Conservation (phyloP, 2,113 vertebrate genomes). For the Irena cyanogastra region DNA sequence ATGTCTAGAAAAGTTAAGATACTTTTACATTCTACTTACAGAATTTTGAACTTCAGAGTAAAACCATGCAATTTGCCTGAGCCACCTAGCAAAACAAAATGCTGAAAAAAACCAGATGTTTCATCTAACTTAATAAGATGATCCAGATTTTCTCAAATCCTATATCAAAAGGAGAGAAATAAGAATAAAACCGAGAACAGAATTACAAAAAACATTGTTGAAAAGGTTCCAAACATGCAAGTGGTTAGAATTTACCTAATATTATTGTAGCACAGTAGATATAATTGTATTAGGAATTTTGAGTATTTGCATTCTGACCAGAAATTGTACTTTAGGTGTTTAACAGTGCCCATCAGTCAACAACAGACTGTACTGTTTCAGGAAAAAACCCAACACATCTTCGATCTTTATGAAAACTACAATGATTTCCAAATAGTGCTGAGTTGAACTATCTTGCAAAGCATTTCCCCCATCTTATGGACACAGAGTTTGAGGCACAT, state of each 20-base stretch:
- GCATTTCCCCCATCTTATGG: neutral
- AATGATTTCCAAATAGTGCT: neutral
- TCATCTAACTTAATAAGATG: neutral
- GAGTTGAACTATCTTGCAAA: neutral
- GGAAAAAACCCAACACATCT: neutral
- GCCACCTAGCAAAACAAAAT: neutral
- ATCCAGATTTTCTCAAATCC: neutral
- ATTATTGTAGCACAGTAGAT: neutral
- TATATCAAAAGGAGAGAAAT: neutral
- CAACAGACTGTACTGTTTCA: neutral
- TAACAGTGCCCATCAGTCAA: neutral
- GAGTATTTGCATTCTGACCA: neutral
- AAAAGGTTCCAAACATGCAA: neutral
- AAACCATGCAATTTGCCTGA: neutral
- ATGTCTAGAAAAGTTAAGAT: conserved; percentile 6
- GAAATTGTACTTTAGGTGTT: neutral
- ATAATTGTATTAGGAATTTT: neutral
- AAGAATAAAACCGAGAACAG: neutral
- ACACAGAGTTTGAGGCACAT: neutral
- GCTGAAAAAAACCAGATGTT: neutral
- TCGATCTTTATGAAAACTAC: neutral
- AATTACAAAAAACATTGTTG: neutral
- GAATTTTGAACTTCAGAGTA: neutral
- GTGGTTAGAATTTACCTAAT: neutral
- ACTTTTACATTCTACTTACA: neutral